Evolutionary conservation across 2,888 invertebrate species (phyloP), one percentile per base, ranked within the genome.

Genomic region (Dasypogon diadema): DNA sequence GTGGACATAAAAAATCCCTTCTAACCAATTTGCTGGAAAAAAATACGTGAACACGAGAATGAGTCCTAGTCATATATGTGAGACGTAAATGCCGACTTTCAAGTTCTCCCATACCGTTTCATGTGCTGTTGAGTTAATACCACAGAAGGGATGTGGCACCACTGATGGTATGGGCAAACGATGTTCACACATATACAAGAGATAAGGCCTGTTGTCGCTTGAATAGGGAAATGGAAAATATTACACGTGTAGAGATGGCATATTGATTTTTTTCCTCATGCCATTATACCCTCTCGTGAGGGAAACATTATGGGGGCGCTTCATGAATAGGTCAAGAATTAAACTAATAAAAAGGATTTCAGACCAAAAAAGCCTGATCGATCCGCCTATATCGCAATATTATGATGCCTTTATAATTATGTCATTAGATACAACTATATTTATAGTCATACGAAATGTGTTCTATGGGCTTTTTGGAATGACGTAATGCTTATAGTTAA

Each of bases 1-100:
- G 60, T 60, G 60, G 60, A 60, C 60, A 60, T 60, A 60, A 60
- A 60, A 60, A 60, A 60, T 60, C 60, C 60, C 37, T 60, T 60
- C 60, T 60, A 60, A 60, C 60, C 60, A 60, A 60, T 60, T 60
- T 60, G 60, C 37, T 60, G 60, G 60, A 21, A 60, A 60, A 58
- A 60, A 60, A 60, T 37, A 60, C 60, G 14, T 60, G 60, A 60
- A 60, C 60, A 60, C 60, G 37, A 60, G 37, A 60, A 60, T 60
- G 60, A 34, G 60, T 60, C 60, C 60, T 60, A 60, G 60, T 60
- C 37, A 18, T 60, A 60, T 42, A 60, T 37, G 60, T 42, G 60
- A 37, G 37, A 21, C 21, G 37, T 60, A 60, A 60, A 60, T 60
- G 60, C 37, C 60, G 60, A 60, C 60, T 60, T 60, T 60, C 60